Percentiles rank a stretch among this genome's conserved stretches.
phyloP scores from a whole-genome alignment of 2,888 invertebrate species.

The Tolmerus cingulatus region DNA sequence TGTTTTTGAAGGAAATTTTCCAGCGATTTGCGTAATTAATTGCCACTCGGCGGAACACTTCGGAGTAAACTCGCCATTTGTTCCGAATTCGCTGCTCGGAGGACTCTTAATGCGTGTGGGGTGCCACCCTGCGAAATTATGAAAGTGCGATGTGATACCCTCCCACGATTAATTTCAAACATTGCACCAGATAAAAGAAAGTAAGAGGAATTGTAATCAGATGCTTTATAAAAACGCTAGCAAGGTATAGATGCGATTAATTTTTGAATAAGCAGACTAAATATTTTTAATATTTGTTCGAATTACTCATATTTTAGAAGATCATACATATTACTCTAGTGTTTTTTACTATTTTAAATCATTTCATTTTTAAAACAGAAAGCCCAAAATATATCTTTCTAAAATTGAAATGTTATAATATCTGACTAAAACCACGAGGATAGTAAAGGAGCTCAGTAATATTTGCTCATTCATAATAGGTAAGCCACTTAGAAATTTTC shows the following conservation, averaged over 20 bases:
- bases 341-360: too few relatives aligned
- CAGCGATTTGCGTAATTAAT: slow-evolving; percentile 31
- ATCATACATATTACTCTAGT: too few relatives aligned
- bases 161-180: neutral
- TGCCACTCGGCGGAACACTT: neutral
- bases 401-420: too few relatives aligned
- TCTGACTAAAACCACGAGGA: too few relatives aligned
- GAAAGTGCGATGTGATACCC: neutral
- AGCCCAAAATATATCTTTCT: too few relatives aligned
- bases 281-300: neutral
- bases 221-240: neutral
- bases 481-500: too few relatives aligned
- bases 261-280: neutral
- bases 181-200: neutral
- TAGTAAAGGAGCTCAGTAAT: too few relatives aligned
- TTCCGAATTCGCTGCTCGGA: neutral
- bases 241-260: neutral
- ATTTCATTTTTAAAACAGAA: too few relatives aligned
- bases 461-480: too few relatives aligned
- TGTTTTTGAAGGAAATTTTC: slow-evolving; percentile 23
- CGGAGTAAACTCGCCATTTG: slow-evolving; percentile 6
- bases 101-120: neutral
- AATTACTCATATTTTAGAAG: too few relatives aligned
- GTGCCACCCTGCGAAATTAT: neutral
- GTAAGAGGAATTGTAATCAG: neutral